phyloP scores from a whole-genome alignment of 2,797 vertebrate species.

The Malurus splendens region DNA sequence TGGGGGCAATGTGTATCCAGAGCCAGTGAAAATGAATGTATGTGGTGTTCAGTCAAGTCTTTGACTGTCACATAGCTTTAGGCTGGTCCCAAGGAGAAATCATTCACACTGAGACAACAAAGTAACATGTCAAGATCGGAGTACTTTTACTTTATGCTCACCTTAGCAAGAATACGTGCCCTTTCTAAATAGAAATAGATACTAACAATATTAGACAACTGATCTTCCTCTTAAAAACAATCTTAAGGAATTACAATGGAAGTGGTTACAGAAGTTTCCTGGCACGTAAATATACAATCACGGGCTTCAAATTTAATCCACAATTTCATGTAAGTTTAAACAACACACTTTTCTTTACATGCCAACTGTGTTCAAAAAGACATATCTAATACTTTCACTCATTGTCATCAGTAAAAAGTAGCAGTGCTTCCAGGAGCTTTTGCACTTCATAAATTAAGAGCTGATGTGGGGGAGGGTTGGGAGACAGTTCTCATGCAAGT shows the following conservation, averaged over 20 bases:
- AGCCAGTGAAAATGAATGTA: not conserved
- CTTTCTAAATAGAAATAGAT: not conserved
- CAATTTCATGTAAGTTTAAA: not conserved
- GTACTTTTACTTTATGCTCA: not conserved
- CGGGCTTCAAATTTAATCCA: not conserved
- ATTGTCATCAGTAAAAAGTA: not conserved
- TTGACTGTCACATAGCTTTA: not conserved
- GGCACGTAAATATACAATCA: not conserved
- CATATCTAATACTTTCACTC: not conserved
- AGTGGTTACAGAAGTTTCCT: not conserved
- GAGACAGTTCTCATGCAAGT: not conserved
- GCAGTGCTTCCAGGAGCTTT: not conserved
- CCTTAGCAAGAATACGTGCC: not conserved
- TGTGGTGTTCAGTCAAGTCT: not conserved
- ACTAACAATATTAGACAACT: not conserved
- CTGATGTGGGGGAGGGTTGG: not conserved
- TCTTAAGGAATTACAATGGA: not conserved
- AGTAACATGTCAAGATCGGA: not conserved
- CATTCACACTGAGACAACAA: not conserved
- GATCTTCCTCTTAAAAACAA: not conserved
- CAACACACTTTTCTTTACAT: not conserved
- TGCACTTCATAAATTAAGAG: constrained; percentile 23
- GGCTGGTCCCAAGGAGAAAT: not conserved
- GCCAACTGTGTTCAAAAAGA: not conserved
- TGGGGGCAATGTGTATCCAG: not conserved